Percentiles rank a stretch among this genome's conserved stretches.
Evolutionary conservation across 2,888 invertebrate genomes (phyloP).

Genomic region (Rhagium mordax): DNA sequence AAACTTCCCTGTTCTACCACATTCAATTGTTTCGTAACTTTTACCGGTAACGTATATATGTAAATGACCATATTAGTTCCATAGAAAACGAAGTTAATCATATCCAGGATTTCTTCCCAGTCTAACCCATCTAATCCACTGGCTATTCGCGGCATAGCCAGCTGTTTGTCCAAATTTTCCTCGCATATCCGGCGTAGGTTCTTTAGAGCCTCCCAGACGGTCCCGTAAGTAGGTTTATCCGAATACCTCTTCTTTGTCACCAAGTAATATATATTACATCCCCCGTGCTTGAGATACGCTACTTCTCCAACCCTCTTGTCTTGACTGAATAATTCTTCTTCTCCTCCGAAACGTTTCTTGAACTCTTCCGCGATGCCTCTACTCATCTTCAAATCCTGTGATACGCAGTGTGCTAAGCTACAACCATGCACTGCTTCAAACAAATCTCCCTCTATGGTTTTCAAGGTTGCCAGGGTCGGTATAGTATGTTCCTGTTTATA

Average conservation of each 20-base stretch:
- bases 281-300: not conserved
- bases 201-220: not conserved
- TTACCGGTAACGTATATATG: constrained; percentile 6
- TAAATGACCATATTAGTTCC: constrained; percentile 3
- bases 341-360: constrained; percentile 1
- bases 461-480: too few species aligned
- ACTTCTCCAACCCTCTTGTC: not conserved
- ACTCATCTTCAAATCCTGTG: constrained; percentile 22
- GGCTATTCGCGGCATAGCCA: constrained; percentile 20
- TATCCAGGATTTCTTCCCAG: constrained; percentile 24
- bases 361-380: constrained; percentile 23
- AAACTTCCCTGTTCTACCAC: constrained; percentile 2
- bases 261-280: constrained; percentile 9
- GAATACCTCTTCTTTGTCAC: constrained; percentile 23
- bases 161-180: constrained; percentile 1
- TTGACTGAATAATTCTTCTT: not conserved
- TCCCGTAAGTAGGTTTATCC: constrained; percentile 2
- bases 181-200: not conserved
- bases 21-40: not conserved
- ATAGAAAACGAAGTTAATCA: constrained; percentile 26
- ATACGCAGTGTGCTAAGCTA: constrained; percentile 16
- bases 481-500: not conserved
- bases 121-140: constrained; percentile 17
- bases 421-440: too few species aligned
- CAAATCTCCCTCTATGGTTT: too few species aligned